Evolutionary conservation across 2,888 invertebrate genomes (phyloP), one percentile per base, ranked within the genome.

Genomic region (Iphiclides podalirius): DNA sequence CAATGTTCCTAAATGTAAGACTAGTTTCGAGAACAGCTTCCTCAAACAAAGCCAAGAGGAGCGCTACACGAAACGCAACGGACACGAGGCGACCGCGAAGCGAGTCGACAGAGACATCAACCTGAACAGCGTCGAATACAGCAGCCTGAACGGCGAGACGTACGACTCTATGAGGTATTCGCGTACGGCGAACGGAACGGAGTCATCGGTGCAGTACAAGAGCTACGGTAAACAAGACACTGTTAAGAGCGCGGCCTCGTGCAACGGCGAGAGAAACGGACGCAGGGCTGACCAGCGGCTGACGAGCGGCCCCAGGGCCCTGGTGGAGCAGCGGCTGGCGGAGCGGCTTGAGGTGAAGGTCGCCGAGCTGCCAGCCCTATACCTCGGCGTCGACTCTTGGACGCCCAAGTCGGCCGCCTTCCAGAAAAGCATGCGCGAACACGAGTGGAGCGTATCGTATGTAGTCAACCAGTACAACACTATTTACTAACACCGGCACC

Each of bases 361-460:
- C 55, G 85, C 89, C 38, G 90, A 91, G 70, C 88, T 92, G 75
- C 93, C 94, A 45, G 92, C 93, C 60, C 90, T 94, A 57, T 94
- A 94, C 80, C 91, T 93, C 64, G 92, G 93, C 52, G 91, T 93
- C 73, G 88, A 87, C 63, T 93, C 93, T 66, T 94, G 94, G 94
- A 93, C 93, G 71, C 93, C 94, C 72, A 94, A 94, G 87, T 94
- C 89, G 13, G 81, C 83, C 65, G 81, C 86, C 54, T 90, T 90
- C 77, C 88, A 87, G 81, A 88, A 87, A 79, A 89, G 82, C 64
- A 88, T 90, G 85, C 86, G 85, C 54, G 89, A 89, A 59, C 89
- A 90, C 80, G 89, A 90, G 75, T 90, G 89, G 89, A 90, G 89
- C 75, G 86, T 89, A 73, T 89, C 89, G 89, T 89, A 89, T 80